Percentiles rank a stretch among this genome's conserved stretches.
These are phyloP conservation scores for Alauda arvensis DNA, from an alignment of 2,797 vertebrate species.

Conservation along the genomic window DNA sequence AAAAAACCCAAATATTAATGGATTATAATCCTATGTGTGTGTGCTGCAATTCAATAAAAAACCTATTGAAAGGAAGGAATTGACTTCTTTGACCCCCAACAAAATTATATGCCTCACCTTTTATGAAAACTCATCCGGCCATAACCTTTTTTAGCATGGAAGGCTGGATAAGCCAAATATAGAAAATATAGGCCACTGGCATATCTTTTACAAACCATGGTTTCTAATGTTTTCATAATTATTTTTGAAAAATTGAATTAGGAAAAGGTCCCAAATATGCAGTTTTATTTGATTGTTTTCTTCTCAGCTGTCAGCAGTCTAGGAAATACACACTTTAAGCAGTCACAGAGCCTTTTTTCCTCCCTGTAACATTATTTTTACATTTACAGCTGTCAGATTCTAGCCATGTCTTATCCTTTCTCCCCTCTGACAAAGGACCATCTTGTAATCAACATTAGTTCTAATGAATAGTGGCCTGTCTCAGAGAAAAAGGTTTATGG, in stretches of 20 bases:
- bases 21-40: not conserved
- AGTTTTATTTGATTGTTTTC: not conserved
- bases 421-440: not conserved
- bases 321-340: not conserved
- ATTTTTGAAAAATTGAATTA: not conserved
- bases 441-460: not conserved
- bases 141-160: not conserved
- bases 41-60: not conserved
- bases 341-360: not conserved
- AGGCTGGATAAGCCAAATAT: not conserved
- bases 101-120: not conserved
- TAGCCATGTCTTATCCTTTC: not conserved
- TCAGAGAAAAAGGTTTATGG: not conserved
- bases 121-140: not conserved
- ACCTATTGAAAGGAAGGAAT: accelerated
- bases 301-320: not conserved
- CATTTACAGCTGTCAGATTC: not conserved
- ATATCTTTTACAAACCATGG: not conserved
- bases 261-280: not conserved
- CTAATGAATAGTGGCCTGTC: not conserved
- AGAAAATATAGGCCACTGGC: not conserved
- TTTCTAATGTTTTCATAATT: not conserved
- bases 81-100: not conserved
- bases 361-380: not conserved
- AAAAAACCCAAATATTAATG: not conserved